These are phyloP conservation scores for Limenitis arthemis DNA, from an alignment of 2,888 invertebrate species.

Conservation along the genomic window DNA sequence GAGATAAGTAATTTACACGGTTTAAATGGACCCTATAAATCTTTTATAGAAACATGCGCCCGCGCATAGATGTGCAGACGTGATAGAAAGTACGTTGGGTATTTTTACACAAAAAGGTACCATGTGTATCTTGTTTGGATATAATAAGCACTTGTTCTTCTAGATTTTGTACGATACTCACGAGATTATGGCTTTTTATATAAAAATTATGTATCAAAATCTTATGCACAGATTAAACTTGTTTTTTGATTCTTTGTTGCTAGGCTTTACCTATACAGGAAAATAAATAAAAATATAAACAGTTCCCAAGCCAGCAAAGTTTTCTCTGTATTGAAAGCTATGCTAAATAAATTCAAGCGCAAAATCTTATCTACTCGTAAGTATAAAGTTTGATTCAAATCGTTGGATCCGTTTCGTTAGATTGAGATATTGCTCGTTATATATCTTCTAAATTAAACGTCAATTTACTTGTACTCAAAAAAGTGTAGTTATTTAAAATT, in stretches of 20 bases:
- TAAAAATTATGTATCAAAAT: not conserved
- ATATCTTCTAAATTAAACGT: too few relatives aligned
- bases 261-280: too few relatives aligned
- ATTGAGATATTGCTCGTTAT: too few relatives aligned
- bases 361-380: too few relatives aligned
- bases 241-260: not conserved
- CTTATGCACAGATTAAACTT: not conserved
- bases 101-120: constrained; percentile 12
- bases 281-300: too few relatives aligned
- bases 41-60: constrained; percentile 48
- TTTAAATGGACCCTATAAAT: constrained; percentile 52
- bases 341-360: too few relatives aligned
- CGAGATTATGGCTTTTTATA: not conserved
- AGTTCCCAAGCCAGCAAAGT: too few relatives aligned
- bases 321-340: too few relatives aligned
- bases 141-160: constrained; percentile 10
- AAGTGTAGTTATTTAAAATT: not conserved
- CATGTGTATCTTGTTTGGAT: constrained; percentile 10
- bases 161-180: constrained; percentile 1
- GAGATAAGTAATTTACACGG: constrained; percentile 42
- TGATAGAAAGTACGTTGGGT: constrained; percentile 16
- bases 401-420: too few relatives aligned
- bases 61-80: constrained; percentile 40
- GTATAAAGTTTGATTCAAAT: too few relatives aligned
- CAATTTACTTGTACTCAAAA: too few relatives aligned